Base-by-base conservation (phyloP, 2,113 vertebrate species). In the Charina bottae region DNA sequence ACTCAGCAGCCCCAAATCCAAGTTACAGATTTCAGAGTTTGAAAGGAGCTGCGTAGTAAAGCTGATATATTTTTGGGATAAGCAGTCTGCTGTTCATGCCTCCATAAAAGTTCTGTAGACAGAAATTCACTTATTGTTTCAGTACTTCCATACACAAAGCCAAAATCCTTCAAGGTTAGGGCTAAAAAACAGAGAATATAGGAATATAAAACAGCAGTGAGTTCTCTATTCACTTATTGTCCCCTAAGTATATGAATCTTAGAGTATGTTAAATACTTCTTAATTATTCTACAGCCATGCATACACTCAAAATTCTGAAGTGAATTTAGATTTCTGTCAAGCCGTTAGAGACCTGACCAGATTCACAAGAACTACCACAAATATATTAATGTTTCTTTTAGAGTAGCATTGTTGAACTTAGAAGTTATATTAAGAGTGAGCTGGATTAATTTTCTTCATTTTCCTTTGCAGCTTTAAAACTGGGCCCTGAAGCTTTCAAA, bases 401-500 rank as follows among this genome's bases (percentile, higher is more conserved):
- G 33, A 58, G 3, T 59, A 24, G 17, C 17, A 21, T 21, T 19
- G 55, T 42, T 58, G 26, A 54, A 54, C 26, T 85, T 85, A 53
- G 53, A 15, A n/a, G 49, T 42, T 78, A 78, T 37, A 42, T 78
- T 42, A 42, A 58, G 15, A 78, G 33, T 42, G 37, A 83, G 24
- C 88, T 33, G 86, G 37, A n/a, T 90, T 90, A 89, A 56, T 90
- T 92, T 91, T 23, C 64, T 24, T 24, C 7, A 58, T 46, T 37
- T 93, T 83, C 68, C n/a, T 96, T 88, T 91, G 28, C 95, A 99
- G 99, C 99, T 89, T 95, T 99, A 95, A 99, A 99, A 97, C 97
- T 99, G 21, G 99, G 99, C 89, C 99, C 99, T 7, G 99, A 99
- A 94, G 99, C 99, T 26, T 99, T 99, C 94, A 99, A 99, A 96